phyloP scores from a whole-genome alignment of 64 coral and sea anemone genomes.

The Cladopsammia gracilis region DNA sequence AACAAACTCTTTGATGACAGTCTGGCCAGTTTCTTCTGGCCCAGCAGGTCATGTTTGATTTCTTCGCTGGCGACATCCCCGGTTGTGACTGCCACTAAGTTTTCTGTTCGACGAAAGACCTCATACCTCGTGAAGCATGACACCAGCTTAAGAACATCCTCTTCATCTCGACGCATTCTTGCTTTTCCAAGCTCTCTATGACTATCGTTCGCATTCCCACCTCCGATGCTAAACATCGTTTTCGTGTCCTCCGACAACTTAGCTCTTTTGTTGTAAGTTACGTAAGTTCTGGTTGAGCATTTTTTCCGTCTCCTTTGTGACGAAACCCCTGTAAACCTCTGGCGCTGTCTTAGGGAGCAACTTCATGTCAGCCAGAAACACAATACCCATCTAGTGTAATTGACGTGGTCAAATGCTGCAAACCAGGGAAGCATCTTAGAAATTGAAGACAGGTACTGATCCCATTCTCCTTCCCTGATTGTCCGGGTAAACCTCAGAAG shows the following conservation, averaged over 20 bases:
- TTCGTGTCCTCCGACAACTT: constrained; percentile 72
- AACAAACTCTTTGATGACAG: constrained; percentile 48
- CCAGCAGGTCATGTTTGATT: constrained; percentile 53
- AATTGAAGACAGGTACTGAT: constrained; percentile 45
- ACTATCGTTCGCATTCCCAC: not conserved
- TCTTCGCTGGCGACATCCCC: constrained; percentile 56
- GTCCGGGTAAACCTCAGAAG: constrained; percentile 40
- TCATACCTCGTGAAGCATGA: constrained; percentile 25
- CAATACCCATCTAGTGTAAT: constrained; percentile 54
- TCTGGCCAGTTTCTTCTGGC: constrained; percentile 22
- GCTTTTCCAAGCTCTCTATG: constrained; percentile 66
- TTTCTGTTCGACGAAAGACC: not conserved
- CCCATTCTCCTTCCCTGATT: constrained; percentile 33
- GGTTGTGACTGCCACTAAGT: constrained; percentile 66
- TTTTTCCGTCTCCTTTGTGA: constrained; percentile 56
- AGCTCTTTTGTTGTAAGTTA: constrained; percentile 73
- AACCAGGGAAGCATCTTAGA: constrained; percentile 63
- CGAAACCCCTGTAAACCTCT: constrained; percentile 61
- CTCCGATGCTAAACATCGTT: constrained; percentile 68
- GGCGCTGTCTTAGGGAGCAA: constrained; percentile 46
- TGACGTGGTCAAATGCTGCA: constrained; percentile 52
- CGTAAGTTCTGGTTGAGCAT: constrained; percentile 70
- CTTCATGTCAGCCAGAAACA: constrained; percentile 73
- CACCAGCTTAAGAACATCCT: constrained; percentile 52
- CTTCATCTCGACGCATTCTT: constrained; percentile 51